These are phyloP conservation scores for Caenorhabditis sp. DNA, from an alignment of 2,888 invertebrate species.

Conservation along the genomic window DNA sequence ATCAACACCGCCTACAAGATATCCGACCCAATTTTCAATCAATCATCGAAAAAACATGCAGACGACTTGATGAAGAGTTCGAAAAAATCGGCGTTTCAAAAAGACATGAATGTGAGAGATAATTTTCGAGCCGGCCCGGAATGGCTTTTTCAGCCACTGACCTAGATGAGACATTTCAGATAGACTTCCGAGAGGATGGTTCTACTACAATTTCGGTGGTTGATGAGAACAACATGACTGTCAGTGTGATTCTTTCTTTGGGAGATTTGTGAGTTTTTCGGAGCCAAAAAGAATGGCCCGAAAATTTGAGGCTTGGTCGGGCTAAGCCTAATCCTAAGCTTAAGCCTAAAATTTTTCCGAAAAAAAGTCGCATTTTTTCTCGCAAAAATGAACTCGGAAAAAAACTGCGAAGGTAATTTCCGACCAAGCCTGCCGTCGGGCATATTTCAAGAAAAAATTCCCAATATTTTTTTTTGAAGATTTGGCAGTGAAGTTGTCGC, in stretches of 20 bases:
- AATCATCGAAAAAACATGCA: constrained; percentile 16
- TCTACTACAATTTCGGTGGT: constrained; percentile 27
- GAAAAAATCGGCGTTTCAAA: constrained; percentile 8
- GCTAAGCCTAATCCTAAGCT: no score
- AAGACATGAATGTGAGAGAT: neutral
- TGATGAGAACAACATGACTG: constrained; percentile 41
- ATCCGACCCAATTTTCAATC: constrained; percentile 30
- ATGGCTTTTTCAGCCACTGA: no score
- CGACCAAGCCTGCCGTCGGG: no score
- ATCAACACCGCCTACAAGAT: constrained; percentile 13
- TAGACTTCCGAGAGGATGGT: constrained; percentile 21
- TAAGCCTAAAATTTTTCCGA: no score
- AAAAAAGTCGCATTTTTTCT: no score
- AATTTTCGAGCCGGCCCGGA: neutral
- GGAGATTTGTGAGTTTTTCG: constrained; percentile 33
- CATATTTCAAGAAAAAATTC: no score
- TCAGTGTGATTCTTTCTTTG: constrained; percentile 30
- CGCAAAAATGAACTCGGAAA: no score
- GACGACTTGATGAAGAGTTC: constrained; percentile 18
- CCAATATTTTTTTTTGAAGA: constrained; percentile 8
- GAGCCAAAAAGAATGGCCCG: neutral
- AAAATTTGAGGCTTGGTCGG: no score
- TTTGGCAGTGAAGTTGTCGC: constrained; percentile 28
- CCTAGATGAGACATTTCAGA: neutral
- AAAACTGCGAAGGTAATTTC: no score